phyloP scores from a whole-genome alignment of 2,113 vertebrate species.

The Psittacula cyanocephala region DNA sequence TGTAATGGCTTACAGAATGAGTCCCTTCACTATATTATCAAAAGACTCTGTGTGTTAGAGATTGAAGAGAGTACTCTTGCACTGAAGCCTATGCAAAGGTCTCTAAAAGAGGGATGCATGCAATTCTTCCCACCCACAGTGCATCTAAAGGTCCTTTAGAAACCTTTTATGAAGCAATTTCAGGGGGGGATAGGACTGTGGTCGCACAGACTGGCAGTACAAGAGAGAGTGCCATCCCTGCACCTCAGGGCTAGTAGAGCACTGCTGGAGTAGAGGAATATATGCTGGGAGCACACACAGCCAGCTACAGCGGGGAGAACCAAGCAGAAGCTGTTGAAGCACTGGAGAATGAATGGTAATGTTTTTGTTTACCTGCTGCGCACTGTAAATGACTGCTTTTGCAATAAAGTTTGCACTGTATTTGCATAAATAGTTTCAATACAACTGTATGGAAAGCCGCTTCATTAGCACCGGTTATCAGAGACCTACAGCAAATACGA shows the following conservation, averaged over 20 bases:
- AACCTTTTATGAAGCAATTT: neutral
- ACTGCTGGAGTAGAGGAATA: neutral
- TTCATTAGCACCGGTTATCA: neutral
- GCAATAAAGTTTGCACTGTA: neutral
- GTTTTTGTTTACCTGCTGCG: conserved; percentile 26
- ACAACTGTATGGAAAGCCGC: neutral
- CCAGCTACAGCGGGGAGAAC: neutral
- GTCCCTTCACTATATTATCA: neutral
- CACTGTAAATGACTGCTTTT: neutral
- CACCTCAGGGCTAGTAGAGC: neutral
- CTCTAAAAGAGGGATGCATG: neutral
- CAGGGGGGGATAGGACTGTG: neutral
- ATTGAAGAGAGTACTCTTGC: neutral
- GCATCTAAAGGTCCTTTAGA: neutral
- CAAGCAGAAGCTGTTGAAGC: neutral
- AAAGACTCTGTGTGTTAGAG: neutral
- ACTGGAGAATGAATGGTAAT: neutral
- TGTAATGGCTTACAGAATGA: neutral
- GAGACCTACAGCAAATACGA: neutral
- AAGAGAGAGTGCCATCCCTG: neutral
- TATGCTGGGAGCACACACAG: rapidly evolving
- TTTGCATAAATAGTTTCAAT: conserved; percentile 3
- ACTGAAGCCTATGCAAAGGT: neutral
- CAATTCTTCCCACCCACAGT: neutral
- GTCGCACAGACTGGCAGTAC: neutral